Conservation (phyloP, 2,888 invertebrate genomes). For the Deladenus siricidicola region DNA sequence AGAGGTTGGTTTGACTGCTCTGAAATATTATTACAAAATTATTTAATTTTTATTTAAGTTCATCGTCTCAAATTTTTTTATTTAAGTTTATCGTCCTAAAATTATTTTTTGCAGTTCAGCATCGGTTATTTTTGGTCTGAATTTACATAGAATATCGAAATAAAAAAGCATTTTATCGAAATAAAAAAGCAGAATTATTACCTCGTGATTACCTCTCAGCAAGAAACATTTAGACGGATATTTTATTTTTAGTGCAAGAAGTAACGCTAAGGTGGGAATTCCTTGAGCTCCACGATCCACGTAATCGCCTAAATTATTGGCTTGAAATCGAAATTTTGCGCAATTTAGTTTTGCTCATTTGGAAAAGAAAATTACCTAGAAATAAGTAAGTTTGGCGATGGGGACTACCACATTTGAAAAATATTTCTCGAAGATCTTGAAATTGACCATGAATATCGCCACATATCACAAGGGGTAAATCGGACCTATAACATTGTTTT, state of each 20-base stretch:
- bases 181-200: too few species aligned
- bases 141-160: too few species aligned
- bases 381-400: constrained; percentile 19
- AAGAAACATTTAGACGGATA: constrained; percentile 76
- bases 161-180: too few species aligned
- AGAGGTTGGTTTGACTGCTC: too few species aligned
- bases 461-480: constrained; percentile 32
- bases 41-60: too few species aligned
- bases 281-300: constrained; percentile 11
- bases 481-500: constrained; percentile 9
- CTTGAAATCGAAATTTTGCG: neutral
- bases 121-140: too few species aligned
- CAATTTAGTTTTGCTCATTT: too few species aligned
- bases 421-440: constrained; percentile 33
- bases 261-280: constrained; percentile 6
- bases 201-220: constrained; percentile 88
- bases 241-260: constrained; percentile 60
- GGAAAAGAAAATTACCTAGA: too few species aligned
- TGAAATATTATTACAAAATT: neutral
- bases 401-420: constrained; percentile 22
- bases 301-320: constrained; percentile 13
- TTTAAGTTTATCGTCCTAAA: too few species aligned
- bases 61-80: too few species aligned
- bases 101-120: too few species aligned
- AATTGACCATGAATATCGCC: constrained; percentile 47